Evolutionary conservation across 2,113 vertebrate species (phyloP).

Genomic region (Amazona vittata): DNA sequence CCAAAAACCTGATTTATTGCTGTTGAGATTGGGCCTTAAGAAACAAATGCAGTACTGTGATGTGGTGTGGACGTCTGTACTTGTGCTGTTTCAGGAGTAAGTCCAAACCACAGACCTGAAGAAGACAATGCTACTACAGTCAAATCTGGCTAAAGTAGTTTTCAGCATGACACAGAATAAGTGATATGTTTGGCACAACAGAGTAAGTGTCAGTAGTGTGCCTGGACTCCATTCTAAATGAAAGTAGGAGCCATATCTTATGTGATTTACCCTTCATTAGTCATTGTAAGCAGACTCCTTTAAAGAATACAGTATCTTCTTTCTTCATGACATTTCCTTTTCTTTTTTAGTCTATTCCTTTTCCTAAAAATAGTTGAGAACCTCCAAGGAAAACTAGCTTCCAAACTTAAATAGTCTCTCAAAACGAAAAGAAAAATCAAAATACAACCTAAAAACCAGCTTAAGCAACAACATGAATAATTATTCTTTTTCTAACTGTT

Average conservation of each 20-base stretch:
- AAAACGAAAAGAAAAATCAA: neutral
- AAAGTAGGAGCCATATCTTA: constrained; percentile 38
- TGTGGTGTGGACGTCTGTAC: constrained; percentile 60
- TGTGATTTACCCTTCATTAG: neutral
- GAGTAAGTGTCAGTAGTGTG: neutral
- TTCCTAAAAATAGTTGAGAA: neutral
- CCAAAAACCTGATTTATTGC: constrained; percentile 39
- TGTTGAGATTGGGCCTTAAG: constrained; percentile 27
- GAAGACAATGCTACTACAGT: constrained; percentile 62
- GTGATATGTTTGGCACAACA: constrained; percentile 17
- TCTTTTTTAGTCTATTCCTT: constrained; percentile 14
- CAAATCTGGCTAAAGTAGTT: constrained; percentile 45
- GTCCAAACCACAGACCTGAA: constrained; percentile 64
- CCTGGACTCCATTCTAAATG: constrained; percentile 6
- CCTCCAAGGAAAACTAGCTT: neutral
- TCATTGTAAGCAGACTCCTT: constrained; percentile 17
- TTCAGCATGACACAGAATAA: constrained; percentile 27
- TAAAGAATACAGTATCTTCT: neutral
- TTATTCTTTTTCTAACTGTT: neutral
- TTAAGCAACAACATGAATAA: neutral
- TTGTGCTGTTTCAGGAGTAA: constrained; percentile 29
- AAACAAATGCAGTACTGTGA: constrained; percentile 57
- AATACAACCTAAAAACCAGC: neutral
- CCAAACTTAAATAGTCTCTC: neutral
- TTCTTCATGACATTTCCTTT: constrained; percentile 26